These are phyloP conservation scores for Drosophila kurseongensis DNA, from an alignment of 1,140 invertebrate species.

Conservation along the genomic window DNA sequence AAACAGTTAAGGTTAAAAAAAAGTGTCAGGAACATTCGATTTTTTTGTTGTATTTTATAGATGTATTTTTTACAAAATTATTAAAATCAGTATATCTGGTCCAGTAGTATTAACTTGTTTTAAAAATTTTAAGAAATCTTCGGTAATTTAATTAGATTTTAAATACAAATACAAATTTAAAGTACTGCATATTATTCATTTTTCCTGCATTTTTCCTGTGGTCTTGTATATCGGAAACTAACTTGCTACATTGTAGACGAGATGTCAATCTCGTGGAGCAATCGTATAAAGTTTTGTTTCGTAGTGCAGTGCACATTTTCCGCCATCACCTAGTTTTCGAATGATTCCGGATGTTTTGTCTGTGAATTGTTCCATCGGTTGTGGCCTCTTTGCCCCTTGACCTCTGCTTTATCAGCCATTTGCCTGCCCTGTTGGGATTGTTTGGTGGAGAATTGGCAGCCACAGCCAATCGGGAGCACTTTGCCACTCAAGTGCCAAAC, in stretches of 20 bases:
- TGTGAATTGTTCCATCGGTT: constrained; percentile 6
- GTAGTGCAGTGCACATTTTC: constrained; percentile 9
- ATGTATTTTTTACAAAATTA: too few relatives aligned
- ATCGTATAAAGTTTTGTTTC: constrained; percentile 15
- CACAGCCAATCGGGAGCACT: constrained; percentile 64
- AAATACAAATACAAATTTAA: too few relatives aligned
- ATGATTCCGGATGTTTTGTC: constrained; percentile 22
- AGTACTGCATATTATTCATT: too few relatives aligned
- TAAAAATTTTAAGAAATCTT: too few relatives aligned
- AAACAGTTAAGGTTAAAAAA: too few relatives aligned
- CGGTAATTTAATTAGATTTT: too few relatives aligned
- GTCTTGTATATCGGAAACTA: neutral
- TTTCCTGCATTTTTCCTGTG: too few relatives aligned
- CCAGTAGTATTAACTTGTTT: too few relatives aligned
- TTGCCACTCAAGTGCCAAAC: constrained; percentile 78
- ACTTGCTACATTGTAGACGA: neutral
- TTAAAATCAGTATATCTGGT: too few relatives aligned
- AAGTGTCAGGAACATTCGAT: too few relatives aligned
- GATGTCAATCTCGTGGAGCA: constrained; percentile 15
- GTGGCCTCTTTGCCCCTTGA: constrained; percentile 5
- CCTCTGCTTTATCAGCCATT: constrained; percentile 24
- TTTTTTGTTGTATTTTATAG: too few relatives aligned
- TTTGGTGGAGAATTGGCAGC: constrained; percentile 32
- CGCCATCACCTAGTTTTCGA: constrained; percentile 31
- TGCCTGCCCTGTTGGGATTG: constrained; percentile 45